Conservation (phyloP, 2,888 invertebrate species). For the Elegia similella region DNA sequence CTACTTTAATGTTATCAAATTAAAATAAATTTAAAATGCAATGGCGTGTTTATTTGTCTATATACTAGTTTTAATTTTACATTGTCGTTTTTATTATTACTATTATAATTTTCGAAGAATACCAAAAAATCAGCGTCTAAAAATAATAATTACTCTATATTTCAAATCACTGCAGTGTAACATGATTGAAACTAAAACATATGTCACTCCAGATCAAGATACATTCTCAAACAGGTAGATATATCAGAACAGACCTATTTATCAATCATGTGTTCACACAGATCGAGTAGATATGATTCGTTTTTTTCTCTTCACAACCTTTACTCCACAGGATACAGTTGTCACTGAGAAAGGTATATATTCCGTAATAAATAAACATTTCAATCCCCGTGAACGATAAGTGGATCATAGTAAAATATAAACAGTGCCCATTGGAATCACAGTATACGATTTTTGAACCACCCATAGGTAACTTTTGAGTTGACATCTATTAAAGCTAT, state of each 20-base stretch:
- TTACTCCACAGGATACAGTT: conserved; percentile 46
- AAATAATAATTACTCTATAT: not conserved
- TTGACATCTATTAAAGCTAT: too few species aligned
- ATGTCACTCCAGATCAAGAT: not conserved
- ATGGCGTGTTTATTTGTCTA: too few species aligned
- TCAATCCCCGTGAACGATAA: conserved; percentile 35
- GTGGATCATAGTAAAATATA: conserved; percentile 1
- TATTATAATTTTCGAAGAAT: too few species aligned
- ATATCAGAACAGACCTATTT: conserved; percentile 27
- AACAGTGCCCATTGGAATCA: too few species aligned
- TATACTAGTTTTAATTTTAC: too few species aligned
- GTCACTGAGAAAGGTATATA: conserved; percentile 43
- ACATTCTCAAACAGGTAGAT: not conserved
- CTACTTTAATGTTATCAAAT: too few species aligned
- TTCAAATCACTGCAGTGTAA: not conserved
- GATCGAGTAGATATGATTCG: conserved; percentile 1
- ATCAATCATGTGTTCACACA: conserved; percentile 24
- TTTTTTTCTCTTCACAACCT: conserved; percentile 7
- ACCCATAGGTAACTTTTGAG: too few species aligned
- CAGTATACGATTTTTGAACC: too few species aligned
- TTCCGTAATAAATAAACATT: conserved; percentile 57
- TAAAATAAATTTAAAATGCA: too few species aligned
- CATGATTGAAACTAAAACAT: not conserved
- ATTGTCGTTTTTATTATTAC: too few species aligned
- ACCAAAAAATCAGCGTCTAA: not conserved